phyloP scores from a whole-genome alignment of 2,113 vertebrate species.

The Poecile atricapillus region DNA sequence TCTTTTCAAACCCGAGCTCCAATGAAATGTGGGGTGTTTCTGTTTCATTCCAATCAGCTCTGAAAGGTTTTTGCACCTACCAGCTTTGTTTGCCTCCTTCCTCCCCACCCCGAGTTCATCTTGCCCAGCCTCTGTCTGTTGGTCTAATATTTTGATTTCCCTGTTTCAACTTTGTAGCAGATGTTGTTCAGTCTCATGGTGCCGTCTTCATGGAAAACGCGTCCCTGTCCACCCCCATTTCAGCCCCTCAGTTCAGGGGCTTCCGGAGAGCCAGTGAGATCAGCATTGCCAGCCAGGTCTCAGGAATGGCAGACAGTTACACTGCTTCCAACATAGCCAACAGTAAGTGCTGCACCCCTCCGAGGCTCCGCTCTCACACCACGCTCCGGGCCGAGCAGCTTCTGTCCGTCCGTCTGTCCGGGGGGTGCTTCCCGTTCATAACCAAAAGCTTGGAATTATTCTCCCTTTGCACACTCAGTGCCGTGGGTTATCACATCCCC shows the following conservation, averaged over 20 bases:
- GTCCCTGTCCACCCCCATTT: conserved; percentile 88
- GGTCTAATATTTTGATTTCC: conserved; percentile 82
- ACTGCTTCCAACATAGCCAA: conserved; percentile 93
- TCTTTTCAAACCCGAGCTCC: conserved; percentile 34
- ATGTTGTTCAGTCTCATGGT: conserved; percentile 94
- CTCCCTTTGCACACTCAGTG: accelerated
- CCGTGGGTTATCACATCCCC: accelerated
- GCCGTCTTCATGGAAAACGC: conserved; percentile 89
- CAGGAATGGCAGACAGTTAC: conserved; percentile 97
- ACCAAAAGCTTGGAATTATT: not conserved
- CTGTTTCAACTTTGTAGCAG: conserved; percentile 90
- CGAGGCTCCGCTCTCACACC: not conserved
- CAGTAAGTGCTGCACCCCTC: conserved; percentile 83
- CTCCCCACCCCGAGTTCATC: not conserved
- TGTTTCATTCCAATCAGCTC: not conserved
- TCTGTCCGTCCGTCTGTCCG: conserved; percentile 9
- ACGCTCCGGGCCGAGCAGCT: not conserved
- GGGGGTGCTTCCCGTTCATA: not conserved
- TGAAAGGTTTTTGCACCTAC: conserved; percentile 22
- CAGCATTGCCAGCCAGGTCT: conserved; percentile 98
- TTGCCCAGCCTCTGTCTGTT: conserved; percentile 39
- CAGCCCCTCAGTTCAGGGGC: conserved; percentile 83
- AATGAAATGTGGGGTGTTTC: not conserved
- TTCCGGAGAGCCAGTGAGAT: conserved; percentile 94
- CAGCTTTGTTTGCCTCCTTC: conserved; percentile 10